Conservation (phyloP, 2,113 vertebrate species). For the human region DNA sequence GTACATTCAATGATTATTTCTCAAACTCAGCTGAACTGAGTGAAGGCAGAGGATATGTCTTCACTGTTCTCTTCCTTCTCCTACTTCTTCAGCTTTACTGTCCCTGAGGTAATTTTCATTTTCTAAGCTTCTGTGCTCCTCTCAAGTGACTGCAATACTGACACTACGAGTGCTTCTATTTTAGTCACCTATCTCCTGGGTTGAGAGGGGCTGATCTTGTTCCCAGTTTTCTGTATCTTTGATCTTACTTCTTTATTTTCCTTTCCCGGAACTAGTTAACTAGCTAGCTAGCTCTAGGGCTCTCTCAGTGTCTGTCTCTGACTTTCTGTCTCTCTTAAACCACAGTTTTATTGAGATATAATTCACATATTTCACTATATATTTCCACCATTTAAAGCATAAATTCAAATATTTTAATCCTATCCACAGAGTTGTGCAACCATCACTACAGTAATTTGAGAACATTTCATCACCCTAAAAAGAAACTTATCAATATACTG, state of each 20-base stretch:
- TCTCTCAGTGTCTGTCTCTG: not conserved
- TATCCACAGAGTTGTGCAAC: not conserved
- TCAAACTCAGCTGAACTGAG: not conserved
- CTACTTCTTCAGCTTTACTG: not conserved
- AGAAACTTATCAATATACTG: not conserved
- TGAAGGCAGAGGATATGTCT: not conserved
- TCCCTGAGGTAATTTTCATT: not conserved
- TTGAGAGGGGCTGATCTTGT: not conserved
- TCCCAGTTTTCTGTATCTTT: not conserved
- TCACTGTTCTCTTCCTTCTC: not conserved
- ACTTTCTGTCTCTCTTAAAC: not conserved
- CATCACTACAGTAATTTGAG: not conserved
- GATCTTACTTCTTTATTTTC: not conserved
- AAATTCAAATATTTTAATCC: not conserved
- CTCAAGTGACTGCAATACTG: not conserved
- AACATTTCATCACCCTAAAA: not conserved
- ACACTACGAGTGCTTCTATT: not conserved
- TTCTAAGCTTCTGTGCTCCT: not conserved
- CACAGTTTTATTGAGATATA: not conserved
- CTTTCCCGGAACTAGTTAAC: not conserved
- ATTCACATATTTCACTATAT: not conserved
- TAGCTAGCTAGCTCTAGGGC: not conserved
- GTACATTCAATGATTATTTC: not conserved
- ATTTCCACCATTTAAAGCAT: not conserved
- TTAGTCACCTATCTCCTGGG: not conserved